Evolutionary conservation across 2,888 invertebrate genomes (phyloP), one percentile per base, ranked within the genome.

Genomic region (Megastigmus dorsalis): DNA sequence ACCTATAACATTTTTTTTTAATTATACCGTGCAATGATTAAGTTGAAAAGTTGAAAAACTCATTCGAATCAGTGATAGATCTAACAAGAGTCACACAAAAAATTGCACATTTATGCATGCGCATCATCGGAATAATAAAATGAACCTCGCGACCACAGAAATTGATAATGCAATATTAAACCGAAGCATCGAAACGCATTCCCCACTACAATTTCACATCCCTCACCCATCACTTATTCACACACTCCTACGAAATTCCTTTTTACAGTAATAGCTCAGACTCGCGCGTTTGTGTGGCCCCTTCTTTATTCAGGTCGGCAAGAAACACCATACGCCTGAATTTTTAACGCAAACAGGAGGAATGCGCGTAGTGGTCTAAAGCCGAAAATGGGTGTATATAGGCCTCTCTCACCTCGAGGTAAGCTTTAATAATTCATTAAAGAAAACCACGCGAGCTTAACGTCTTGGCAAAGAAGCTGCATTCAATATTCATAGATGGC

Each of bases 341-440:
- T 66, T 60, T 41, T 73, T 73, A 60, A 73, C 45, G n/a, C 7
- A 0, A 18, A 33, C 43, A 10, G 18, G 26, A 43, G 52, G 15
- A 45, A 73, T 52, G 36, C 28, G 36, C 20, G 65, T n/a, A 36
- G 33, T 52, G 13, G 43, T 48, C 59, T 30, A 62, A 48, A 67
- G 36, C 28, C 38, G 48, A 67, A 60, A 73, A 67, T 55, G 54
- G 62, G 6, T 10, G 26, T 38, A 5, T 57, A 38, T 55, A 45
- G 55, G 33, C 26, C 18, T 23, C n/a, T 10, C n/a, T n/a, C n/a
- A n/a, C n/a, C n/a, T n/a, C 3, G 2, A 7, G 38, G 54, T 18
- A 48, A 26, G 36, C 57, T 20, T 75, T 48, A 74, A 76, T 74
- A 69, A 74, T 74, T 69, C 57, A 74, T 59, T 74, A 50, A 59